Conservation (phyloP, 2,888 invertebrate genomes). For the Pterostichus madidus region DNA sequence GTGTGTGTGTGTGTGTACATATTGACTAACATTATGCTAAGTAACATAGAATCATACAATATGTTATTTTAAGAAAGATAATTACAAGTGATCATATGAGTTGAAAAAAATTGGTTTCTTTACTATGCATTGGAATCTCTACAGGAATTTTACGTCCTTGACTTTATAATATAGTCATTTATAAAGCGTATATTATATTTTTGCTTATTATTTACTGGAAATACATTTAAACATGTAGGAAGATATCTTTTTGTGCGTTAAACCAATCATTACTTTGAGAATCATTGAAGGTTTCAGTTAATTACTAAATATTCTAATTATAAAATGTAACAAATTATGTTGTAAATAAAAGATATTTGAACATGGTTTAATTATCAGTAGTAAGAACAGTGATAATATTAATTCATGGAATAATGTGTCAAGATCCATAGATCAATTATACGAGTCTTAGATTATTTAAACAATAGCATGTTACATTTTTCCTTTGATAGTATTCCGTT, state of each 20-base stretch:
- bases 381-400: background rate
- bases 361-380: background rate
- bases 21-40: no score
- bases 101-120: background rate
- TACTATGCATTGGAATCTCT: conserved; percentile 28
- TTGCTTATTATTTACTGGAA: conserved; percentile 14
- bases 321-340: no score
- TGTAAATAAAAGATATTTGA: background rate
- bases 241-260: no score
- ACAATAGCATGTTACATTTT: background rate
- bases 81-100: no score
- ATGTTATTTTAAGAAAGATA: no score
- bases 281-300: no score
- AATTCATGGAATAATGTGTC: background rate
- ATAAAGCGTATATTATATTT: conserved; percentile 16
- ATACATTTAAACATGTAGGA: no score
- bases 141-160: conserved; percentile 8
- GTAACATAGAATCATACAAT: no score
- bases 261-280: no score
- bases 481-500: background rate
- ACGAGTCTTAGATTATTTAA: background rate
- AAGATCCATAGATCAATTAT: background rate
- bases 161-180: conserved; percentile 19
- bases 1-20: no score
- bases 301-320: no score